Evolutionary conservation across 2,797 vertebrate species (phyloP), one percentile per base, ranked within the genome.

Genomic region (Macropodus opercularis): DNA sequence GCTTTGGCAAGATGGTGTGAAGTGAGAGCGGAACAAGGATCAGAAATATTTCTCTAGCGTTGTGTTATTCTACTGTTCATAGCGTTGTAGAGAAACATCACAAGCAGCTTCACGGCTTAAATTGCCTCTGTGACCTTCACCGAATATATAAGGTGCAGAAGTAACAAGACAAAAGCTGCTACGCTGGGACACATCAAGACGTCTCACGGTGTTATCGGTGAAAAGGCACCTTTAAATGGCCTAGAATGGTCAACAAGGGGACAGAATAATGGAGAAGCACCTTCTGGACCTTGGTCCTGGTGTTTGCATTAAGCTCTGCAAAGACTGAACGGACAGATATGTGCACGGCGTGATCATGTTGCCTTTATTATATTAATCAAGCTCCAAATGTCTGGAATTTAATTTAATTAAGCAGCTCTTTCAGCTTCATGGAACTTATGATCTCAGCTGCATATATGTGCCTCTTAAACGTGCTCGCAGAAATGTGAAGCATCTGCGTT

Each of bases 1-100:
- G 70, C 80, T 75, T 57, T 77, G 61, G 48, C 69, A 55, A 58
- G 63, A 1, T 34, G 32, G 27, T 71, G 71, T 72, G 52, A 71
- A 69, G 62, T 35, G 18, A 15, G 48, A 64, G 32, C 63, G 40
- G 56, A 79, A 54, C 53, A 61, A 59, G 65, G 47, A 77, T 69
- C 57, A 65, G 19, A 68, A 48, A 69, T 71, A 46, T 75, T 39
- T 72, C 22, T 70, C 12, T 43, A 34, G 23, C 32, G 39, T 71
- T 11, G 36, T 61, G 61, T 38, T n/a, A 34, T 43, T 64, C 32
- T 54, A 49, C 66, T 53, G 52, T 57, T 47, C 22, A 21, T 21
- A 18, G n/a, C 19, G 3, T 26, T 52, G 51, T 27, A 24, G 11
- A 41, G 24, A 13, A 61, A 54, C 40, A 64, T 26, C 22, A 26